These are phyloP conservation scores for Musca vetustissima DNA, from an alignment of 1,140 invertebrate genomes.

Conservation along the genomic window DNA sequence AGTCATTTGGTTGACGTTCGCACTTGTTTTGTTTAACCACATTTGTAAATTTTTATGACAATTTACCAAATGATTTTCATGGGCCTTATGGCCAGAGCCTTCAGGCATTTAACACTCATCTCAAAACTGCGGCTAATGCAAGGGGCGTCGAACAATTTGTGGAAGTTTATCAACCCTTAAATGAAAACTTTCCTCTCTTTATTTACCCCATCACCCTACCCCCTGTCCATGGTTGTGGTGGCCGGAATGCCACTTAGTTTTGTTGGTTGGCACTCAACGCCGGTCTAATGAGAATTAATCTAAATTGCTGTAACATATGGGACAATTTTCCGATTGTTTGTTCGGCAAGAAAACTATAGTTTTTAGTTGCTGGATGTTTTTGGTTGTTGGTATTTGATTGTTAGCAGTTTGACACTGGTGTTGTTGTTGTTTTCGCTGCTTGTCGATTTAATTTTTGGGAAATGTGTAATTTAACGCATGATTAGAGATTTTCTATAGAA, in stretches of 20 bases:
- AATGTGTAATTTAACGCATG: slow-evolving; percentile 24
- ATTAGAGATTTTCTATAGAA: slow-evolving; percentile 7
- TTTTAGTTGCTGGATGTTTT: neutral
- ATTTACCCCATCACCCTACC: neutral
- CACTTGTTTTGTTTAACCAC: slow-evolving; percentile 6
- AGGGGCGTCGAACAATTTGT: neutral
- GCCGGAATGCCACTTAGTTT: neutral
- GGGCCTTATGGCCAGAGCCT: neutral
- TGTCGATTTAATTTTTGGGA: slow-evolving; percentile 21
- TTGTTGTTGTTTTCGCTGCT: neutral
- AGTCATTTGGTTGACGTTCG: neutral
- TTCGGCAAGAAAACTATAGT: neutral
- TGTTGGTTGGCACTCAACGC: neutral
- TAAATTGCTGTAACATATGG: slow-evolving; percentile 21
- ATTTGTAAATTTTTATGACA: slow-evolving; percentile 18
- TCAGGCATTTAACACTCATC: neutral
- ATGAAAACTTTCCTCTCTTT: too few species aligned
- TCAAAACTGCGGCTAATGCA: neutral
- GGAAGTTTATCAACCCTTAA: neutral
- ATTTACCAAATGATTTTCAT: neutral
- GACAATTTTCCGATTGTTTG: slow-evolving; percentile 6
- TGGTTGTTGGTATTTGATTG: slow-evolving; percentile 6
- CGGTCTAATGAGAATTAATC: slow-evolving; percentile 20
- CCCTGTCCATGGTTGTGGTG: neutral
- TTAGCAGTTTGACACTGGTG: neutral